Evolutionary conservation across 2,888 invertebrate species (phyloP).

Genomic region (Euproctis similis): DNA sequence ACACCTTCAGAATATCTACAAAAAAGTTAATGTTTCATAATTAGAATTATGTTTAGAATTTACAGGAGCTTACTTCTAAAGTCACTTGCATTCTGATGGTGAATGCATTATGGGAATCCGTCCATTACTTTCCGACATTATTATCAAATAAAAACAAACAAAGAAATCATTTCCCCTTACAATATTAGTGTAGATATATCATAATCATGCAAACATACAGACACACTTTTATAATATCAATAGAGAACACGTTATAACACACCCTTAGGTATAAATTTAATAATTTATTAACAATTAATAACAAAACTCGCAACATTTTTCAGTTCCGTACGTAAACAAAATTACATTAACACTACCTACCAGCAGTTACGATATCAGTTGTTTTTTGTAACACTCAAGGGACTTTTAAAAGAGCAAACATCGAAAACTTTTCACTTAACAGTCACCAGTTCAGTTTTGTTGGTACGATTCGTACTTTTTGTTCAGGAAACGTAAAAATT

Average conservation of each 20-base stretch:
- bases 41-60: too few species aligned
- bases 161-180: too few species aligned
- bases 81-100: too few species aligned
- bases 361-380: constrained; percentile 29
- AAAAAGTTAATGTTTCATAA: too few species aligned
- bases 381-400: constrained; percentile 26
- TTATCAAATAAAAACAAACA: too few species aligned
- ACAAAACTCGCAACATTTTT: constrained; percentile 19
- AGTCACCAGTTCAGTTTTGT: constrained; percentile 34
- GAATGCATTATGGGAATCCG: too few species aligned
- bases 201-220: too few species aligned
- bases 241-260: not conserved
- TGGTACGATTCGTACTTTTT: constrained; percentile 28
- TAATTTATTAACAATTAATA: constrained; percentile 18
- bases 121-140: too few species aligned
- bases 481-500: constrained; percentile 26
- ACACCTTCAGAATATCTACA: too few species aligned
- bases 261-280: constrained; percentile 7
- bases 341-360: constrained; percentile 37
- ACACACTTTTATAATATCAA: too few species aligned
- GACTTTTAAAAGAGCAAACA: constrained; percentile 43
- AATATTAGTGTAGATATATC: too few species aligned
- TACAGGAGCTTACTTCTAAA: too few species aligned
- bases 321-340: constrained; percentile 30
- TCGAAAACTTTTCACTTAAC: constrained; percentile 53